These are phyloP conservation scores for Delia radicum DNA, from an alignment of 1,140 invertebrate species.

Conservation along the genomic window DNA sequence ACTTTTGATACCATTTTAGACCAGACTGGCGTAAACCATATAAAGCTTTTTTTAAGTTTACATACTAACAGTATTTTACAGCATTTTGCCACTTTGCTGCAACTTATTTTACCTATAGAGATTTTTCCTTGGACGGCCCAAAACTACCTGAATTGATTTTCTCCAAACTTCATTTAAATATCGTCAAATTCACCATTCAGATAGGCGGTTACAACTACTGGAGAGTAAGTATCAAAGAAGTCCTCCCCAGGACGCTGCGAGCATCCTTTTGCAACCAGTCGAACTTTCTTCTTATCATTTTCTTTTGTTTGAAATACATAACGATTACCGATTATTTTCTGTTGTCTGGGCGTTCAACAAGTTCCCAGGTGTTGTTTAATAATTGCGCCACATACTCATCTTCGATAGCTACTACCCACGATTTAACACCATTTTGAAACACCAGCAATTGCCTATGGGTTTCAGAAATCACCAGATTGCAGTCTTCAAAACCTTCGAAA, in stretches of 20 bases:
- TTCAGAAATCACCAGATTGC: not conserved
- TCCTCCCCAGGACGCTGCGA: conserved; percentile 47
- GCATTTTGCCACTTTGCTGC: not conserved
- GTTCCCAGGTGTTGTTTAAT: conserved; percentile 42
- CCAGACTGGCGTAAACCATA: conserved; percentile 57
- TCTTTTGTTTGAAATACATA: conserved; percentile 49
- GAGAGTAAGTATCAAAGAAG: conserved; percentile 48
- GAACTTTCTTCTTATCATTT: conserved; percentile 48
- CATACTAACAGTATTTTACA: conserved; percentile 30
- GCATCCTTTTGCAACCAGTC: conserved; percentile 55
- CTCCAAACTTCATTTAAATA: conserved; percentile 43
- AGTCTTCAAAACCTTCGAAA: not conserved
- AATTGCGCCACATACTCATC: conserved; percentile 41
- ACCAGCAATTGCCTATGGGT: not conserved
- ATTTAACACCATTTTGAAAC: not conserved
- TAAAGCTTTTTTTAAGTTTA: conserved; percentile 48
- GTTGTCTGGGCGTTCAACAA: conserved; percentile 38
- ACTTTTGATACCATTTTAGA: conserved; percentile 50
- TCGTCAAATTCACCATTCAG: conserved; percentile 49
- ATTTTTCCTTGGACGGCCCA: not conserved
- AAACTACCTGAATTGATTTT: not conserved
- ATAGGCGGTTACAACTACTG: conserved; percentile 47
- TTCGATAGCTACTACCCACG: conserved; percentile 40
- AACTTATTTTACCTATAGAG: not conserved
- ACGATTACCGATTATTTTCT: conserved; percentile 33